Conservation (phyloP, 2,113 vertebrate species). For the Hipposideros armiger region DNA sequence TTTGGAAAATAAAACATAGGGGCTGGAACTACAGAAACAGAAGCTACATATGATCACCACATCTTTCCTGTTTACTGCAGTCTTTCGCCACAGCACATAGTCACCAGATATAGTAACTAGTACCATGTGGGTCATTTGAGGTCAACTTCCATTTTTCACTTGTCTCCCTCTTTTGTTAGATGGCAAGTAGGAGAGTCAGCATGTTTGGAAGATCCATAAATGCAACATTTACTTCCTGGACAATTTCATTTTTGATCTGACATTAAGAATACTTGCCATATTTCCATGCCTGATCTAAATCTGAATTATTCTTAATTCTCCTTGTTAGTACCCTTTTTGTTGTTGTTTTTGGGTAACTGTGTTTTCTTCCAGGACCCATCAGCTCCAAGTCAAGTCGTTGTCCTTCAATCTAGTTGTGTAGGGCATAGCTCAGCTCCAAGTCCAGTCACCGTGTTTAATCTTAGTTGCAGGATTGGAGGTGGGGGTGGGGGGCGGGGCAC, state of each 20-base stretch:
- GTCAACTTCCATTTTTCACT: conserved; percentile 14
- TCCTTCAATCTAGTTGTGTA: too few species aligned
- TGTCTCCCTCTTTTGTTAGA: not conserved
- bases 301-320: conserved; percentile 33
- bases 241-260: not conserved
- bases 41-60: not conserved
- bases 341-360: too few species aligned
- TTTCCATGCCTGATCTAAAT: not conserved
- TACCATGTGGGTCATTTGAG: not conserved
- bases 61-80: not conserved
- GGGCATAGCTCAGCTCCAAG: too few species aligned
- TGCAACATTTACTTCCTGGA: not conserved
- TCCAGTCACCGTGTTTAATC: too few species aligned
- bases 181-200: not conserved
- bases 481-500: too few species aligned
- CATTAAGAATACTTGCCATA: not conserved
- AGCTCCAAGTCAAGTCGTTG: too few species aligned
- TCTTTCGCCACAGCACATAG: not conserved
- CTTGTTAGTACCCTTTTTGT: not conserved
- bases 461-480: too few species aligned
- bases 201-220: not conserved
- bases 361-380: too few species aligned
- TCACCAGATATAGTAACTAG: not conserved
- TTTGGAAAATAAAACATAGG: not conserved
- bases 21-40: not conserved